phyloP scores from a whole-genome alignment of 2,113 vertebrate genomes.

The Echinops telfairi region DNA sequence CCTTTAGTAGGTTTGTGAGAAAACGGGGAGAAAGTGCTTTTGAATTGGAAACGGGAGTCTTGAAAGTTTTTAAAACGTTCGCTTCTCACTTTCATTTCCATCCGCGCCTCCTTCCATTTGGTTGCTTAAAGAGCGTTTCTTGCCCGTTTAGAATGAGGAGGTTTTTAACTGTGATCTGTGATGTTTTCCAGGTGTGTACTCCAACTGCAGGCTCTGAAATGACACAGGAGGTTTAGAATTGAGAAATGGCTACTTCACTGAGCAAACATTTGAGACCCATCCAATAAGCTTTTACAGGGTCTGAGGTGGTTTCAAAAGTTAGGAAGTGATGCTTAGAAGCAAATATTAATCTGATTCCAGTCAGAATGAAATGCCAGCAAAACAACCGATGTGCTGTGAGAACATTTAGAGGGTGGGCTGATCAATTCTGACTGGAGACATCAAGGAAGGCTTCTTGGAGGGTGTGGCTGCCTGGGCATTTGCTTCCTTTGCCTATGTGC shows the following conservation, averaged over 20 bases:
- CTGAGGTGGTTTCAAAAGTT: slow-evolving; percentile 1
- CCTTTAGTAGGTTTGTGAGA: background rate
- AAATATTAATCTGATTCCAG: background rate
- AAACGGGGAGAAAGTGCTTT: slow-evolving; percentile 27
- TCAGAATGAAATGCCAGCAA: slow-evolving; percentile 43
- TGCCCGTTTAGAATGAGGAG: background rate
- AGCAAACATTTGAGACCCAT: background rate
- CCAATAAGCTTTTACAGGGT: background rate
- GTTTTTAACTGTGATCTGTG: too few species aligned
- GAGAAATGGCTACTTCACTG: background rate
- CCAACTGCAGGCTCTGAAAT: background rate
- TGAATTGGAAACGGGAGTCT: background rate
- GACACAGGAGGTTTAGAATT: background rate
- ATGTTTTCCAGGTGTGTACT: background rate
- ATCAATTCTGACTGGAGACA: background rate
- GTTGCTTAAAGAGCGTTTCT: slow-evolving; percentile 4
- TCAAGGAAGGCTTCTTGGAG: background rate
- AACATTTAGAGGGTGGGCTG: background rate
- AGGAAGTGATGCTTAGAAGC: slow-evolving; percentile 42
- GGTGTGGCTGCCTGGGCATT: background rate
- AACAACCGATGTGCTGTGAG: slow-evolving; percentile 13
- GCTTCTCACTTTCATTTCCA: background rate
- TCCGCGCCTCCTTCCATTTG: background rate
- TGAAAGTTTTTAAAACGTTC: background rate
- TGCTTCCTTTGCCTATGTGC: background rate